phyloP scores from a whole-genome alignment of 2,797 vertebrate species.

The Spheniscus humboldti region DNA sequence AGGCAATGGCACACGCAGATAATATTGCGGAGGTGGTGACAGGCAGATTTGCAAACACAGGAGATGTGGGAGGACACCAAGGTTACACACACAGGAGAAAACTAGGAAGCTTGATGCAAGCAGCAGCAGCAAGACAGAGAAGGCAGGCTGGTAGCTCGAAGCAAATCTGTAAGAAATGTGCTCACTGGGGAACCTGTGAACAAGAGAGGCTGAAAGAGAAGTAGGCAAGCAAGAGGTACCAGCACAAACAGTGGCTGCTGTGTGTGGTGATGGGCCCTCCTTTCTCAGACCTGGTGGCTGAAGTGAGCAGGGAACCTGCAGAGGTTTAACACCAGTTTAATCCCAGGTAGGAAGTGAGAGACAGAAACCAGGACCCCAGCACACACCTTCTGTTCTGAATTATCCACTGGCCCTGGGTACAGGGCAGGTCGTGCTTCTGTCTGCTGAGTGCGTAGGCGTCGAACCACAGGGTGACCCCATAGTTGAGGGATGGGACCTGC shows the following conservation, averaged over 20 bases:
- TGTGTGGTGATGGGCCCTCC: background rate
- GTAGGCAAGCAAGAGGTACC: background rate
- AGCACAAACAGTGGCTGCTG: background rate
- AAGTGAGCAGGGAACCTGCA: background rate
- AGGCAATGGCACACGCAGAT: constrained; percentile 28
- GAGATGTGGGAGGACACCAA: constrained; percentile 49
- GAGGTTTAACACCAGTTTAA: background rate
- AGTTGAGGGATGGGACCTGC: constrained; percentile 81
- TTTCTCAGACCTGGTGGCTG: background rate
- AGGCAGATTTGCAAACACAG: constrained; percentile 64
- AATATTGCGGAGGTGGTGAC: constrained; percentile 55
- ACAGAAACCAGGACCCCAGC: background rate
- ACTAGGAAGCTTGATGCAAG: constrained; percentile 9
- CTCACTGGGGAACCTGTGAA: background rate
- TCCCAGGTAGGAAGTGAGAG: background rate
- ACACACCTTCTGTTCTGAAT: constrained; percentile 87
- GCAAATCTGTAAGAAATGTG: background rate
- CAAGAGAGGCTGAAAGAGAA: background rate
- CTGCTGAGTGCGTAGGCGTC: constrained; percentile 86
- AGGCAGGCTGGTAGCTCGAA: background rate
- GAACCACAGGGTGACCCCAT: constrained; percentile 87
- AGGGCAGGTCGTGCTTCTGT: constrained; percentile 79
- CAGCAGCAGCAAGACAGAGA: background rate
- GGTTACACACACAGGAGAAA: constrained; percentile 41
- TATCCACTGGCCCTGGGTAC: constrained; percentile 90